These are phyloP conservation scores for Myiagra hebetior DNA, from an alignment of 2,113 vertebrate species.

Conservation along the genomic window DNA sequence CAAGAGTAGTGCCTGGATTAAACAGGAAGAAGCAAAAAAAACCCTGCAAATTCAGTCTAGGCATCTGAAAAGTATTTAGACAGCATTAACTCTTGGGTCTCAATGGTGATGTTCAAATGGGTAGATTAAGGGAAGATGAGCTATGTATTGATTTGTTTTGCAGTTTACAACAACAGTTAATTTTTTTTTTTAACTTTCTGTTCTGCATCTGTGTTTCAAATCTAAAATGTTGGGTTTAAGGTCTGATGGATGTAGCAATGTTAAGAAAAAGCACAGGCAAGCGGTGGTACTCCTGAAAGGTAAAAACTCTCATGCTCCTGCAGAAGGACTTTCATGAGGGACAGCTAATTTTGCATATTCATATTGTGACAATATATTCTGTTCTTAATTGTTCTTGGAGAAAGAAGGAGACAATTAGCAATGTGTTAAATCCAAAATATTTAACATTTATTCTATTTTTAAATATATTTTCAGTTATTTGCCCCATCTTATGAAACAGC, in stretches of 20 bases:
- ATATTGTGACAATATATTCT: neutral
- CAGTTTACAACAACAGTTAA: neutral
- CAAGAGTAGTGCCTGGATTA: neutral
- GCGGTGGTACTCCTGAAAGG: neutral
- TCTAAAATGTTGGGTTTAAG: neutral
- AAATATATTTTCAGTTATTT: neutral
- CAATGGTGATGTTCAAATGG: neutral
- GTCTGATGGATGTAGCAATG: neutral
- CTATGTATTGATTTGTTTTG: neutral
- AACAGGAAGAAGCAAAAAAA: conserved; percentile 12
- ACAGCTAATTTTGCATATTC: neutral
- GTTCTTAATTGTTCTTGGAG: neutral
- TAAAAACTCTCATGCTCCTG: neutral
- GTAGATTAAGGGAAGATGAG: neutral
- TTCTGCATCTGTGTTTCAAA: neutral
- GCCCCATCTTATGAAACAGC: neutral
- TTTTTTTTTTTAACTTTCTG: neutral
- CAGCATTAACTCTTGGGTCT: neutral
- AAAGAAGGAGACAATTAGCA: neutral
- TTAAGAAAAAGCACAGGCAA: neutral
- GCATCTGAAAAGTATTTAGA: neutral
- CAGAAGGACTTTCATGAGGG: neutral
- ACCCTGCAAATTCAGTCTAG: neutral
- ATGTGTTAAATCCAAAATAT: neutral
- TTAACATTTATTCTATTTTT: neutral